Evolutionary conservation across 2,797 vertebrate species (phyloP), one percentile per base, ranked within the genome.

Genomic region (Crypturellus tataupa): DNA sequence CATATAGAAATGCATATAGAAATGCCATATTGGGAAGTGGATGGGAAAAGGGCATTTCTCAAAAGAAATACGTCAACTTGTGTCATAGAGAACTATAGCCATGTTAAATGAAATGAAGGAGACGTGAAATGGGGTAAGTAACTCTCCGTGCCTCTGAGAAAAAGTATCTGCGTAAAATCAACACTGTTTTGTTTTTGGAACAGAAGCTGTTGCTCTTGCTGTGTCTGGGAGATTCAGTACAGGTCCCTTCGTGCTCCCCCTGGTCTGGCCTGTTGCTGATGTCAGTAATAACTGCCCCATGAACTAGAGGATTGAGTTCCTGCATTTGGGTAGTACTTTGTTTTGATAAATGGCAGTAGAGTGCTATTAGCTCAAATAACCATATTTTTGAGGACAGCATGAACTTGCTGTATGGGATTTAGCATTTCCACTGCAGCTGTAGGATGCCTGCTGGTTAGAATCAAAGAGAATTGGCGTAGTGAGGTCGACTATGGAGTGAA

Each of bases 151-250:
- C 44, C 18, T 25, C 18, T 60, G 44, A 68, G 27, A 73, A 27
- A 63, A 68, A 53, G 10, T 35, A 59, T 42, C 21, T 79, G 58
- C 31, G 29, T 59, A 27, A 88, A 68, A 27, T 10, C 31, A 58
- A 40, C 8, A 9, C 31, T 27, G 25, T 5, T 49, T 49, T 49
- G 47, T 24, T 25, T 37, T 46, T 78, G 44, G 35, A n/a, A 62
- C 27, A 27, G 37, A 56, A 73, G 27, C 42, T 44, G 46, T 35
- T 87, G n/a, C 10, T 75, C 5, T 59, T 85, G 29, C 35, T 56
- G 0, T 47, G 85, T 82, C 53, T 24, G 31, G 8, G 21, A 2
- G 0, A 21, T 75, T 0, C 17, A 27, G 6, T 51, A 27, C 18
- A 16, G 16, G 64, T 53, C 62, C 44, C 70, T 40, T 19, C 9